A percentile compares a stretch with the other conserved stretches of the same genome.
phyloP scores from a whole-genome alignment of 2,888 invertebrate species.

The Agrotis segetum region DNA sequence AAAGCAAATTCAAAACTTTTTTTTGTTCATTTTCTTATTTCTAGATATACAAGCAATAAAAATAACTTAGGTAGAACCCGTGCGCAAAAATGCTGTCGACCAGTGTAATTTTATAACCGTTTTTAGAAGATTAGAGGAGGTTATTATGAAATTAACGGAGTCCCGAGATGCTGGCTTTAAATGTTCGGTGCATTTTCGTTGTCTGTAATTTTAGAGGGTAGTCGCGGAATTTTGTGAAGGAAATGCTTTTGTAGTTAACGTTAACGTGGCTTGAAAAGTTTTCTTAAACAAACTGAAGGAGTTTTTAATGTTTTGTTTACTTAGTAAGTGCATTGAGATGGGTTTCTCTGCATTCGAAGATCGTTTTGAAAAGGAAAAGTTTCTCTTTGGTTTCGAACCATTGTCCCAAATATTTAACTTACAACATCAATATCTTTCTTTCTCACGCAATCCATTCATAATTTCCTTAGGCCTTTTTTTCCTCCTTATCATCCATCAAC shows the following conservation, averaged over 20 bases:
- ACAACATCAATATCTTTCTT: too few relatives aligned
- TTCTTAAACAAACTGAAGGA: background rate
- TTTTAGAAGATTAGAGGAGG: constrained; percentile 55
- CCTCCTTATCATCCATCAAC: too few relatives aligned
- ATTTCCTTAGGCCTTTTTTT: too few relatives aligned
- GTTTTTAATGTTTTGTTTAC: constrained; percentile 5
- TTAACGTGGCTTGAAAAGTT: constrained; percentile 16
- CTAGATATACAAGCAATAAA: too few relatives aligned
- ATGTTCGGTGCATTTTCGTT: constrained; percentile 36
- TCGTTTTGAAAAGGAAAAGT: background rate
- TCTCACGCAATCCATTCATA: too few relatives aligned
- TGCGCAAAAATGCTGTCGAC: too few relatives aligned
- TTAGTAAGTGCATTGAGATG: background rate
- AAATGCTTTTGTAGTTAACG: constrained; percentile 17
- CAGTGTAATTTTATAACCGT: constrained; percentile 54
- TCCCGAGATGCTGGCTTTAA: constrained; percentile 9
- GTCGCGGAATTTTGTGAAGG: constrained; percentile 30
- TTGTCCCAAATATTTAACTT: too few relatives aligned
- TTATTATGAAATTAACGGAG: constrained; percentile 55
- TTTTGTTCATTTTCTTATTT: too few relatives aligned
- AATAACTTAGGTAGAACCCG: too few relatives aligned
- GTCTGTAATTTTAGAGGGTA: constrained; percentile 21
- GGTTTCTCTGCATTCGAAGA: background rate
- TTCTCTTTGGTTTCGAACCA: background rate
- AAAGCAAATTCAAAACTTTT: too few relatives aligned